Evolutionary conservation across 2,888 invertebrate species (phyloP).

Genomic region (Stenoptilia bipunctidactyla): DNA sequence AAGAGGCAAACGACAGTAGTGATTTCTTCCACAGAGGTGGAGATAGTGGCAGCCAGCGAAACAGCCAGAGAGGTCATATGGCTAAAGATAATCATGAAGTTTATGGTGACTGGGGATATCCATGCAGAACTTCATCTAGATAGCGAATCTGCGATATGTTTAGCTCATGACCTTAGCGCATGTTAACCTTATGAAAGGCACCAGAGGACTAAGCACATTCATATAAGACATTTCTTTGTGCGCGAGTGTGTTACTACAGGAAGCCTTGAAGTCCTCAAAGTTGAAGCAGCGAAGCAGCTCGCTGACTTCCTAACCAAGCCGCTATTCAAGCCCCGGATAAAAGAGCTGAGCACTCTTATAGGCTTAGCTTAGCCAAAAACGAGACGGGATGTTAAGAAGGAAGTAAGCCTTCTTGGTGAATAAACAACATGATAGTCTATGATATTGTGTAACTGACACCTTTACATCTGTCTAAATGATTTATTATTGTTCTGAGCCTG

Average conservation of each 20-base stretch:
- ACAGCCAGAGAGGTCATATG: slow-evolving; percentile 5
- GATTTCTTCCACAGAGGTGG: slow-evolving; percentile 8
- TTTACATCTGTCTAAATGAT: too few relatives aligned
- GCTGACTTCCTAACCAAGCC: slow-evolving; percentile 3
- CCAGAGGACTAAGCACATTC: slow-evolving; percentile 4
- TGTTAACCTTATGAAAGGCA: slow-evolving; percentile 1
- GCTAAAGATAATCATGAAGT: slow-evolving; percentile 2
- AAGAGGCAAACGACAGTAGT: slow-evolving; percentile 5
- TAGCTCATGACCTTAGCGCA: slow-evolving; percentile 4
- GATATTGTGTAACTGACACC: too few relatives aligned
- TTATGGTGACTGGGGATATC: not conserved
- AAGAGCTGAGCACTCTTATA: too few relatives aligned
- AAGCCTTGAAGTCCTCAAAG: not conserved
- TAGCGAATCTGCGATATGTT: slow-evolving; percentile 2
- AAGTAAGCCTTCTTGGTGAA: too few relatives aligned
- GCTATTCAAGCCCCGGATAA: too few relatives aligned
- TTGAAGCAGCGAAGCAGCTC: not conserved
- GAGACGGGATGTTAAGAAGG: too few relatives aligned
- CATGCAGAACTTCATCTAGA: not conserved
- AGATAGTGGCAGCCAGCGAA: slow-evolving; percentile 13
- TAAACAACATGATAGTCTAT: too few relatives aligned
- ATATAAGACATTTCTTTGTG: slow-evolving; percentile 5
- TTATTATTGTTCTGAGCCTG: too few relatives aligned
- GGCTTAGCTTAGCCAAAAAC: too few relatives aligned
- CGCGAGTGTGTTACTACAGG: slow-evolving; percentile 2